These are phyloP conservation scores for Thamnophis elegans DNA, from an alignment of 2,797 vertebrate species.

Conservation along the genomic window DNA sequence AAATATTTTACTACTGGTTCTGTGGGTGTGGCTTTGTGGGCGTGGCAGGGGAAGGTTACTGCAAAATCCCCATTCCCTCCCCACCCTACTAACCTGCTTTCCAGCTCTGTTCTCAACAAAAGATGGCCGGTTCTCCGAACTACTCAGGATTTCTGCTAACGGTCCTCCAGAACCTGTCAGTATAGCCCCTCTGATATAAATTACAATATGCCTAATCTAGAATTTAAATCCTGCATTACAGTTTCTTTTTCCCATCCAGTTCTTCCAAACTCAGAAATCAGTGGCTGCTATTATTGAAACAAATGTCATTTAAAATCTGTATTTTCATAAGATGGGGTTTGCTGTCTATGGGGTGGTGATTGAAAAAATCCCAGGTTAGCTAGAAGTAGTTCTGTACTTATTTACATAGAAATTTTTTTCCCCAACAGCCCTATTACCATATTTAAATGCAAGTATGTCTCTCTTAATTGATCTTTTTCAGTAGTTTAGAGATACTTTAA, in stretches of 20 bases:
- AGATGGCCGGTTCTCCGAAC: too few species aligned
- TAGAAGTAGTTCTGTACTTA: conserved; percentile 36
- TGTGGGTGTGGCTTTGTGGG: too few species aligned
- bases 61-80: too few species aligned
- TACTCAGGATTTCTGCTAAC: too few species aligned
- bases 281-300: accelerated
- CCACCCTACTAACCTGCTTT: too few species aligned
- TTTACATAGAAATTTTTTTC: conserved; percentile 69
- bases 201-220: background rate
- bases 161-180: too few species aligned
- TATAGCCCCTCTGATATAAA: too few species aligned
- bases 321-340: accelerated
- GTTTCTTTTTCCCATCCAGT: background rate
- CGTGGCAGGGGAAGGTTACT: too few species aligned
- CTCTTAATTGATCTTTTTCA: conserved; percentile 69
- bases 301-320: accelerated
- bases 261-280: background rate
- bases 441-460: conserved; percentile 84
- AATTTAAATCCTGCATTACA: background rate
- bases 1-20: too few species aligned
- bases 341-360: accelerated
- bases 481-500: conserved; percentile 69
- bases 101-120: too few species aligned
- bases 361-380: background rate
- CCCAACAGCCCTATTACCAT: conserved; percentile 79